Evolutionary conservation across 2,888 invertebrate genomes (phyloP), one percentile per base, ranked within the genome.

Genomic region (Halocaridina rubra): DNA sequence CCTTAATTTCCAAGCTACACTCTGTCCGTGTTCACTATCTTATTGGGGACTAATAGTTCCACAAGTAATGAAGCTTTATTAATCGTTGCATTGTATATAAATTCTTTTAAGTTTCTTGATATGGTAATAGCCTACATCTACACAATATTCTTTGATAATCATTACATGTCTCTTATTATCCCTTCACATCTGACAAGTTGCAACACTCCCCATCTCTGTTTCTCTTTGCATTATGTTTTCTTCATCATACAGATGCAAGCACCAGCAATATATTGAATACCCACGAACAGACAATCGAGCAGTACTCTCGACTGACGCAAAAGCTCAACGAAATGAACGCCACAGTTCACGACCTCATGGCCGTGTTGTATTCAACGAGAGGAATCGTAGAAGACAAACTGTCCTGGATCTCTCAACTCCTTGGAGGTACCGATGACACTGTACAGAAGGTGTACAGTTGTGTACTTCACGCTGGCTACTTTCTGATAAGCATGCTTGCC

Each of bases 301-400:
- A 92, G 86, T 93, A 93, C 87, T 90, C 92, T 85, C 90, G 90
- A 59, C 93, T 93, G 0, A 90, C 93, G 53, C 89, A 91, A 27
- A 93, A 92, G 89, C 89, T 93, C 8, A 90, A 90, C 27, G 92
- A 92, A 89, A 92, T 93, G 57, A 93, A 93, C 88, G 90, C 91
- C 29, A 85, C 85, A 0, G 85, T 85, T 10, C 80, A 85, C 46
- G 80, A 85, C 61, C 77, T 85, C 10, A 69, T 85, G 80, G 85
- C 80, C 27, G 32, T 85, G 3, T 33, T 80, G 16, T 67, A 80
- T 0, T 30, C 75, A 7, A 85, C 80, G 22, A 80, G 29, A 59
- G 53, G 19, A 5, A 76, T 71, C 13, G 80, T 85, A 7, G 85
- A 85, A 75, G 80, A 85, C 32, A 74, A 75, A 19, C 32, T 85